Evolutionary conservation across 64 coral and sea anemone genomes (phyloP), one percentile per base, ranked within the genome.

Genomic region (Hydrozoanthus tunicans): DNA sequence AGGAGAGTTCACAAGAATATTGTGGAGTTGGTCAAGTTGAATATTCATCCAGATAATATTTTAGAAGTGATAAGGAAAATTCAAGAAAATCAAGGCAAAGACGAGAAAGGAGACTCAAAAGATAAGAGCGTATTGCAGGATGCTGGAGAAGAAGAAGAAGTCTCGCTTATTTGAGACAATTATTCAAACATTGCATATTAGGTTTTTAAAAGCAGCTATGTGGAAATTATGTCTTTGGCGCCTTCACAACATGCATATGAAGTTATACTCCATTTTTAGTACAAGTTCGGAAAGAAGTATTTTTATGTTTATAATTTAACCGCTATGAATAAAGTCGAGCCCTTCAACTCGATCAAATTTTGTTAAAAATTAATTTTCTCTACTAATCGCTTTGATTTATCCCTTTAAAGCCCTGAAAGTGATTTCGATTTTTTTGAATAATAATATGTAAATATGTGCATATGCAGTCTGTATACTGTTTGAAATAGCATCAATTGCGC

Each of bases 1-100:
- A 57, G 84, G 12, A 88, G 57, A 25, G 27, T 88, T 74, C 74
- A 74, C 56, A 75, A 12, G n/a, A 59, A 60, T 25, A 73, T 88
- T 57, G 84, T 88, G 24, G 69, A 88, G n/a, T 25, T 88, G 3
- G 24, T 88, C 55, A 88, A 14, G 51, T 55, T 74, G 69, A 75
- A 88, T 73, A 70, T 88, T 56, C 53, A 73, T 73, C 84, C 84
- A 13, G 84, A 88, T 27, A 32, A 72, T 23, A 59, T 88, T 7
- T 88, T 74, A 4, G 55, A 88, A 88, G 24, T 88, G 84, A 74
- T 88, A 60, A 58, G 15, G 25, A 88, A 88, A 24, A 58, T 88
- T 11, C 56, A 73, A 70, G 24, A 75, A 73, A 73, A 4, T 5
- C 69, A 74, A 59, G 68, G 74, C 74, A 12, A 62, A 13, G 60